Percentiles rank a stretch among this genome's conserved stretches.
phyloP scores from a whole-genome alignment of 2,797 vertebrate genomes.

The Leptodactylus fallax region DNA sequence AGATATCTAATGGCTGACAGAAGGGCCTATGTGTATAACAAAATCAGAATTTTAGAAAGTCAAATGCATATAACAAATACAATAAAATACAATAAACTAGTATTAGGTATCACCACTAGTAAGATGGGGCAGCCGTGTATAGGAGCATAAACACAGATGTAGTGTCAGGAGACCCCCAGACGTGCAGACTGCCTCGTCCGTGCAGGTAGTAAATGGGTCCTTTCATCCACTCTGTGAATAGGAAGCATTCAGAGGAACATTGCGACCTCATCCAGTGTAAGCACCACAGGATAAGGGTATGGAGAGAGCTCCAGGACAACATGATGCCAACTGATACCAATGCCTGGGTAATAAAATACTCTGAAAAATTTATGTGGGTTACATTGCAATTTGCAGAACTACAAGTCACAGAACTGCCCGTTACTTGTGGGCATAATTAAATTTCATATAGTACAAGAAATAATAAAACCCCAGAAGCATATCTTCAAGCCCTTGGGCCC shows the following conservation, averaged over 20 bases:
- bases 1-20: background rate
- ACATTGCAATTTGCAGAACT: background rate
- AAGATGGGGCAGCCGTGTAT: background rate
- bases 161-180: background rate
- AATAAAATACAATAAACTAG: background rate
- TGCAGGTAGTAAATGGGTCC: conserved; percentile 43
- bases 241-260: background rate
- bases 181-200: background rate
- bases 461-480: too few species aligned
- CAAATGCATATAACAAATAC: background rate
- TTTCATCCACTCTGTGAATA: conserved; percentile 42
- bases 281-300: background rate
- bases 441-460: too few species aligned
- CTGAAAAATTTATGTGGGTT: too few species aligned
- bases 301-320: too few species aligned
- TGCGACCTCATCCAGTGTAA: background rate
- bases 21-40: background rate
- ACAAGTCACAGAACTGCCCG: background rate
- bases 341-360: too few species aligned
- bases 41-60: background rate
- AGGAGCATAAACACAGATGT: background rate
- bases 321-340: background rate
- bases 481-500: too few species aligned
- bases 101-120: background rate
- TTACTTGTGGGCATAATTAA: too few species aligned